Percentiles rank a stretch among this genome's conserved stretches.
These are phyloP conservation scores for Emydura subglobosa DNA, from an alignment of 2,113 vertebrate genomes.

Conservation along the genomic window DNA sequence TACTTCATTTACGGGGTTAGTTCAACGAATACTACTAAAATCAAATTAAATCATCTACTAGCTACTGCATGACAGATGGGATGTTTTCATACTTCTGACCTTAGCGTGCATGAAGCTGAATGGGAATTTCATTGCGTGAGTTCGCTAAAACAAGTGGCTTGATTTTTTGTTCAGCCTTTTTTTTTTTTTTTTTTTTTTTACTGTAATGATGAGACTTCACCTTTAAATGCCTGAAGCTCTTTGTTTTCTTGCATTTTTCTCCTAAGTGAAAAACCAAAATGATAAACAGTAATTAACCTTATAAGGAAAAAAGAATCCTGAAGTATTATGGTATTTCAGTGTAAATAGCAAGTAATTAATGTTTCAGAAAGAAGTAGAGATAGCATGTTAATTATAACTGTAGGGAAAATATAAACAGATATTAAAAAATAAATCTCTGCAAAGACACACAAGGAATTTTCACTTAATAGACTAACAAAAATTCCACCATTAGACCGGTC, in stretches of 20 bases:
- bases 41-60: neutral
- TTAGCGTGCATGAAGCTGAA: neutral
- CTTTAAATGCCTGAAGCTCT: neutral
- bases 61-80: neutral
- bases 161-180: neutral
- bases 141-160: neutral
- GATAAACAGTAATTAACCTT: constrained; percentile 35
- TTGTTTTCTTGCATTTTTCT: neutral
- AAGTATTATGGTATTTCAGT: neutral
- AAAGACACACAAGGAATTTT: neutral
- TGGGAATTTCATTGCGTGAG: neutral
- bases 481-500: neutral
- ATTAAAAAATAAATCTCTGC: neutral
- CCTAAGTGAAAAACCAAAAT: neutral
- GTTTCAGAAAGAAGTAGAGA: neutral
- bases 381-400: neutral
- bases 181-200: neutral
- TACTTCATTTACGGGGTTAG: neutral
- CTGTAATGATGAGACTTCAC: constrained; percentile 6
- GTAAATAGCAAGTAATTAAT: neutral
- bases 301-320: neutral
- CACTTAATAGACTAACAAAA: neutral
- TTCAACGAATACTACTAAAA: neutral
- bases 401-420: neutral
- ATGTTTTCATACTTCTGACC: neutral